These are phyloP conservation scores for Malaclemys terrapin DNA, from an alignment of 2,113 vertebrate species.

Conservation along the genomic window DNA sequence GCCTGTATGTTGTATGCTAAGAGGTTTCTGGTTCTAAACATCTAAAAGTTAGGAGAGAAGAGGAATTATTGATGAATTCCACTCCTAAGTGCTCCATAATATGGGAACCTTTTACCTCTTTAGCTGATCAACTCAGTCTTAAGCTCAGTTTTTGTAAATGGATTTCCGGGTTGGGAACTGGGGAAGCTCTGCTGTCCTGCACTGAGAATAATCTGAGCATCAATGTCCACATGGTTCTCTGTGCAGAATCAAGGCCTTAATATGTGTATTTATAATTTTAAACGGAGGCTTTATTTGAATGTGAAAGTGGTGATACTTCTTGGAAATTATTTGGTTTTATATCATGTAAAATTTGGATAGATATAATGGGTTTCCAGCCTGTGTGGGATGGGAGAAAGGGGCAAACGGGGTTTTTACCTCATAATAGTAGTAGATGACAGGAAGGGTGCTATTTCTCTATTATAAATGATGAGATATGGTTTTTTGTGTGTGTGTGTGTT, in stretches of 20 bases:
- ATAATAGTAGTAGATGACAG: background rate
- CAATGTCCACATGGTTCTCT: background rate
- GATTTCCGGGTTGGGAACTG: background rate
- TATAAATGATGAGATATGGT: background rate
- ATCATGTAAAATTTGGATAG: background rate
- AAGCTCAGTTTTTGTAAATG: background rate
- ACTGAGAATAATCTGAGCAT: background rate
- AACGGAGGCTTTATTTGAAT: background rate
- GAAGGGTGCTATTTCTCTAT: background rate
- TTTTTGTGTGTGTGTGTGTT: rapidly evolving
- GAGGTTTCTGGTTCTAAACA: background rate
- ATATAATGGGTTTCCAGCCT: background rate
- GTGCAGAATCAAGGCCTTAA: background rate
- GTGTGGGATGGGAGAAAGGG: background rate
- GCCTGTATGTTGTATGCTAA: background rate
- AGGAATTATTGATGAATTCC: slow-evolving; percentile 5
- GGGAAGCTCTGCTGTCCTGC: background rate
- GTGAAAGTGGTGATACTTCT: background rate
- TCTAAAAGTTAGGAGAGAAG: background rate
- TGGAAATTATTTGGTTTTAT: background rate
- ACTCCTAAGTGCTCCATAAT: background rate
- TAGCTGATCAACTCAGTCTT: background rate
- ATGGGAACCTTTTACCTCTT: background rate
- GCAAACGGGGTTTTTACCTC: background rate
- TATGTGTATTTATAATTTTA: background rate